Percentiles rank a stretch among this genome's conserved stretches.
phyloP scores from a whole-genome alignment of 2,888 invertebrate species.

The Phyllotreta cruciferae region DNA sequence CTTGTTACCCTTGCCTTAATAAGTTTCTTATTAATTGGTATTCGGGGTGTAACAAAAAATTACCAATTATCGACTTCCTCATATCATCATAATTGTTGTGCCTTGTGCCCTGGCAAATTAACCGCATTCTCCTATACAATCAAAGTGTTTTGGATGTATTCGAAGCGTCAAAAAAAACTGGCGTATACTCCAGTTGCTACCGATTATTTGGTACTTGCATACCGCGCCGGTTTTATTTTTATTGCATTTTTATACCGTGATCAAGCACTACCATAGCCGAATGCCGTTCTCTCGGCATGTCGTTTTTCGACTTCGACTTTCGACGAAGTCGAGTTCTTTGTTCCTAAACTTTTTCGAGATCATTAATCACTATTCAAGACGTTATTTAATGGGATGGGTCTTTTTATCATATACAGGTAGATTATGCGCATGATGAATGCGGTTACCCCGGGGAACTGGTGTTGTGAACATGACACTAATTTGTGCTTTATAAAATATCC shows the following conservation, averaged over 20 bases:
- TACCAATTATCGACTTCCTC: too few relatives aligned
- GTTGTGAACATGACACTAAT: conserved; percentile 20
- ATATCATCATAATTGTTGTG: too few relatives aligned
- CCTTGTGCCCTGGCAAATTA: too few relatives aligned
- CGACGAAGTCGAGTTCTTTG: conserved; percentile 34
- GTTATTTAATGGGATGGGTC: conserved; percentile 40
- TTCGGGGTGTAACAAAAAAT: too few relatives aligned
- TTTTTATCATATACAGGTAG: conserved; percentile 39
- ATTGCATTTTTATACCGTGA: conserved; percentile 24
- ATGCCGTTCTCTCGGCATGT: conserved; percentile 19
- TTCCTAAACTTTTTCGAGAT: conserved; percentile 29
- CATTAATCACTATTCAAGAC: conserved; percentile 40
- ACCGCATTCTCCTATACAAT: too few relatives aligned
- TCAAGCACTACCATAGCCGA: conserved; percentile 19
- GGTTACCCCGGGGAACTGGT: conserved; percentile 29
- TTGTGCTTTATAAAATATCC: conserved; percentile 19
- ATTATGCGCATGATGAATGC: conserved; percentile 37
- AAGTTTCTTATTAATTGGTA: too few relatives aligned
- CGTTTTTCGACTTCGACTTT: conserved; percentile 24
- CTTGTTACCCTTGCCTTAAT: too few relatives aligned
- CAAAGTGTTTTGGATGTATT: too few relatives aligned
- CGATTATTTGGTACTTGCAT: conserved; percentile 11
- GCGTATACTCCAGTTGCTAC: conserved; percentile 1
- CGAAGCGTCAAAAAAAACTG: too few relatives aligned
- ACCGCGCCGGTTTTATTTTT: conserved; percentile 18